Percentiles rank a stretch among this genome's conserved stretches.
These are phyloP conservation scores for Mythimna lalbum DNA, from an alignment of 2,888 invertebrate genomes.

Conservation along the genomic window DNA sequence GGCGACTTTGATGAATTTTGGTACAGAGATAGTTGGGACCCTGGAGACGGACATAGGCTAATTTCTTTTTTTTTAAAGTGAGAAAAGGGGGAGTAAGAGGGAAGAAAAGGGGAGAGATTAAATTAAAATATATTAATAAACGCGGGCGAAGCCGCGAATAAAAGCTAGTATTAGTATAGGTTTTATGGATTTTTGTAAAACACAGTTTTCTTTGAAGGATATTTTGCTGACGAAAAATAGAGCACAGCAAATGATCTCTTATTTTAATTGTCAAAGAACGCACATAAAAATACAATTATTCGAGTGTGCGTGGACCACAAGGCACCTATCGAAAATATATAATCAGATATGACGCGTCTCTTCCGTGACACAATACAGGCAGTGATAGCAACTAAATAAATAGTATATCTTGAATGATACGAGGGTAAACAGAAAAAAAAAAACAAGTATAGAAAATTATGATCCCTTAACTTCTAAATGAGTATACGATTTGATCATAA, in stretches of 20 bases:
- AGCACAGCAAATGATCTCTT: constrained; percentile 14
- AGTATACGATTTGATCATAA: constrained; percentile 88
- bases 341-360: constrained; percentile 5
- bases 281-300: constrained; percentile 72
- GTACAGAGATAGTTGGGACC: no score
- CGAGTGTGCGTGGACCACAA: constrained; percentile 69
- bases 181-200: not conserved
- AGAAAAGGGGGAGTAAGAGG: no score
- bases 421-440: constrained; percentile 18
- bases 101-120: no score
- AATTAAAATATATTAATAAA: no score
- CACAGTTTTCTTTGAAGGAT: not conserved
- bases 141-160: no score
- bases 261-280: constrained; percentile 51
- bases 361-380: constrained; percentile 45
- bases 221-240: constrained; percentile 37
- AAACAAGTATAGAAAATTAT: constrained; percentile 45
- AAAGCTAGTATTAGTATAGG: no score
- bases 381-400: constrained; percentile 62
- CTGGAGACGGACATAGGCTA: no score
- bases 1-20: no score
- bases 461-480: constrained; percentile 77
- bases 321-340: constrained; percentile 30
- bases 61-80: no score
- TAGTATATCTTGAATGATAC: constrained; percentile 48